Evolutionary conservation across 2,797 vertebrate genomes (phyloP).

Genomic region (Pipistrellus pygmaeus): DNA sequence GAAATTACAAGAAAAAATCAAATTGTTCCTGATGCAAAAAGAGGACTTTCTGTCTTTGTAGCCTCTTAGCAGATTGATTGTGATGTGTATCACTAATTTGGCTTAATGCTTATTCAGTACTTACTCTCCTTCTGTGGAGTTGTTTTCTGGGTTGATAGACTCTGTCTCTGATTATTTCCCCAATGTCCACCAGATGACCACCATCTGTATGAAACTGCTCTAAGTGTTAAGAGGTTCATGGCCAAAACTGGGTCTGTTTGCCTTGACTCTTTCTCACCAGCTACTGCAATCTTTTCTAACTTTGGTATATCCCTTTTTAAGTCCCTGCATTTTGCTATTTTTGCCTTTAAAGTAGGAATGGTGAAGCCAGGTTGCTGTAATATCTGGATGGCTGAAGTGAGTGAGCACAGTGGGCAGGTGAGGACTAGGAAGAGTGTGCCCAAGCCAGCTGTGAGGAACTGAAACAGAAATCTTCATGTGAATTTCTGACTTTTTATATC

Average conservation of each 20-base stretch:
- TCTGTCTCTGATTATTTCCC: neutral
- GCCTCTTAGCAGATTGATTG: neutral
- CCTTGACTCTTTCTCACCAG: neutral
- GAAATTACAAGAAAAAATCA: constrained; percentile 39
- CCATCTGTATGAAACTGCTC: neutral
- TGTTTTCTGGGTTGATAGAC: neutral
- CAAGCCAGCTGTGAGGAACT: neutral
- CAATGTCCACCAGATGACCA: neutral
- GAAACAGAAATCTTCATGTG: neutral
- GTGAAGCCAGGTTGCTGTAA: neutral
- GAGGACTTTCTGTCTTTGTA: neutral
- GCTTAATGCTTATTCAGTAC: neutral
- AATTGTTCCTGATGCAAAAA: neutral
- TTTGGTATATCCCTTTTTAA: neutral
- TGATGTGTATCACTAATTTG: neutral
- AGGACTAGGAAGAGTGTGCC: neutral
- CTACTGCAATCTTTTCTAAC: neutral
- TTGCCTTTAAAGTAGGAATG: neutral
- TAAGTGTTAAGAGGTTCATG: neutral
- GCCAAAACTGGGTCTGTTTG: neutral
- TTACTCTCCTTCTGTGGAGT: neutral
- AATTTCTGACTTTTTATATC: neutral
- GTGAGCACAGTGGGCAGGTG: neutral
- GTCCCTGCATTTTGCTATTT: constrained; percentile 15
- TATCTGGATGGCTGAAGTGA: neutral